Percentiles rank a stretch among this genome's conserved stretches.
Evolutionary conservation across 2,113 vertebrate genomes (phyloP).

Genomic region (Muntiacus reevesi): DNA sequence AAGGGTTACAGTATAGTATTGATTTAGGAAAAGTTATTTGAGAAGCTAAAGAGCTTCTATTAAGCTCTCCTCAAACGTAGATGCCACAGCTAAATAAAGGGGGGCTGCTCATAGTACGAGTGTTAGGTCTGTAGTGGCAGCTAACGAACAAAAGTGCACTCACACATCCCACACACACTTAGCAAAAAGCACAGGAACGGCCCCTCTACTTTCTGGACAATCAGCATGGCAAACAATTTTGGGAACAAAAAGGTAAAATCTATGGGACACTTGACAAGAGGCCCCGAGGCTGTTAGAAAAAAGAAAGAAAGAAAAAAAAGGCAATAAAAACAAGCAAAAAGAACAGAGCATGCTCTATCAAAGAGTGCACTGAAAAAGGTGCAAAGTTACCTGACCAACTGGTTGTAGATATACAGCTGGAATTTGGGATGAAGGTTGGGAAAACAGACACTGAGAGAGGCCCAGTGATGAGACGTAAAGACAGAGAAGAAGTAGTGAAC

Average conservation of each 20-base stretch:
- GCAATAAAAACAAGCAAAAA: constrained; percentile 68
- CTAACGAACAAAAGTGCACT: constrained; percentile 37
- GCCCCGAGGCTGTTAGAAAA: constrained; percentile 62
- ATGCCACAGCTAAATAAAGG: not conserved
- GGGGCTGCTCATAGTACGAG: not conserved
- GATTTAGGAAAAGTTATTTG: constrained; percentile 5
- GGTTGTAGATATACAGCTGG: constrained; percentile 99
- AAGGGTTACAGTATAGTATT: constrained; percentile 22
- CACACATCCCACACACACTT: constrained; percentile 11
- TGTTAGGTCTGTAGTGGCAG: not conserved
- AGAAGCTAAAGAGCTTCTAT: constrained; percentile 15
- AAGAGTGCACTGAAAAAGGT: constrained; percentile 87
- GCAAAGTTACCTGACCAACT: constrained; percentile 99
- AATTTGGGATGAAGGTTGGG: constrained; percentile 99
- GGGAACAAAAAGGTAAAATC: constrained; percentile 68
- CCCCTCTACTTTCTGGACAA: not conserved
- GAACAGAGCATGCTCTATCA: constrained; percentile 96
- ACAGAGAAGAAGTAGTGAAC: constrained; percentile 99
- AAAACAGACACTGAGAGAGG: constrained; percentile 99
- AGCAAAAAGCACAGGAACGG: constrained; percentile 41
- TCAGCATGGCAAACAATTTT: constrained; percentile 41
- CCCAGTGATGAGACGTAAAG: constrained; percentile 99
- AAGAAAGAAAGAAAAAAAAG: not conserved
- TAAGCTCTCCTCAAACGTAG: constrained; percentile 15
- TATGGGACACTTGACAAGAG: constrained; percentile 60